Evolutionary conservation across 2,888 invertebrate genomes (phyloP), one percentile per base, ranked within the genome.

Genomic region (Hyposoter dolosus): DNA sequence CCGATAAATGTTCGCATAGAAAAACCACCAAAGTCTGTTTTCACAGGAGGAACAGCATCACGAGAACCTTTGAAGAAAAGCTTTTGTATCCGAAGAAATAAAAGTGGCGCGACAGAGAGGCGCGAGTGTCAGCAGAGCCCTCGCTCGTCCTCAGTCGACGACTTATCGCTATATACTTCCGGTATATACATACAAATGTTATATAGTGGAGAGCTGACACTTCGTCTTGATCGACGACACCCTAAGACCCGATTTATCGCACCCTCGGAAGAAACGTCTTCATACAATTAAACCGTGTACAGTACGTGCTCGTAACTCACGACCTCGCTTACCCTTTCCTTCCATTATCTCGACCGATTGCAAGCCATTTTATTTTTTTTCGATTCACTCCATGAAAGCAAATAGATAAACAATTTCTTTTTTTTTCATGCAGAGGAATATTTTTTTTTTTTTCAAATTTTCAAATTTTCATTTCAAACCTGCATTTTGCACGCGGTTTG

Each of bases 141-240:
- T 43, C 71, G 40, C 63, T 75, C 23, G 47, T 47, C 40, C 69
- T 84, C 69, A 69, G 53, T 83, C 66, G 65, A 71, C 75, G 80
- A 71, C 84, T 84, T 84, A 80, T 84, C 84, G 60, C 66, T 75
- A 43, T 40, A 68, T 74, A 50, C 35, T 77, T 77, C 50, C 76
- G 32, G 50, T 66, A 66, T 77, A 50, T 50, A 35, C 17, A 56
- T 68, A 68, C 23, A n/a, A n/a, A 40, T 32, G 4, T 0, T 4
- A 56, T 56, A 47, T 63, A 76, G 69, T 71, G n/a, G 56, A 81
- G 40, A 63, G 80, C 50, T 65, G 65, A 71, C 79, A 43, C 68
- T 69, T 43, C 60, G 79, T 79, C 65, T 81, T 66, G 23, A 32
- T 72, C 81, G 81, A 65, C 45, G 74, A 53, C 81, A 75, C 66